phyloP scores from a whole-genome alignment of 2,113 vertebrate species.

The Phrynocephalus versicolor region DNA sequence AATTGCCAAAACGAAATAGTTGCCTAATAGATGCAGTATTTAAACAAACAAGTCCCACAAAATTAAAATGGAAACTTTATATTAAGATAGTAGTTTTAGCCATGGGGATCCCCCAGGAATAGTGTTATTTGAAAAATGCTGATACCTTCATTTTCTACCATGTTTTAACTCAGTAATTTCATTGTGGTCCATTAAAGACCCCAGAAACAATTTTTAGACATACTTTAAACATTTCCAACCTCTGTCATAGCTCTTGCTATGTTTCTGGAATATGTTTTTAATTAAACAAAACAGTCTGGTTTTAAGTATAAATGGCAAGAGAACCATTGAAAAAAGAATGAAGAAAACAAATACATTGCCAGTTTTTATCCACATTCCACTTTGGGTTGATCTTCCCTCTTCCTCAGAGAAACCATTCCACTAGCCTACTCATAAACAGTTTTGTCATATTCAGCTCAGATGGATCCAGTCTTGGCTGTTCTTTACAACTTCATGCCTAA shows the following conservation, averaged over 20 bases:
- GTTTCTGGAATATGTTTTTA: background rate
- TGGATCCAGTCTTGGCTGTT: background rate
- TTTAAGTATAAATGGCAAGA: background rate
- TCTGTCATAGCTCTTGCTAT: background rate
- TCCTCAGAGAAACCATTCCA: background rate
- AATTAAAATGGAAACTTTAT: slow-evolving; percentile 3
- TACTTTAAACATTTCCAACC: background rate
- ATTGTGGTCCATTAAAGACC: slow-evolving; percentile 15
- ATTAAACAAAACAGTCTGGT: background rate
- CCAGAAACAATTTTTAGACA: slow-evolving; percentile 4
- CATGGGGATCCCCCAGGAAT: background rate
- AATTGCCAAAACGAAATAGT: background rate
- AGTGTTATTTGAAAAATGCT: background rate
- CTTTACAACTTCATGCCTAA: too few relatives aligned
- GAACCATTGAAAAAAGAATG: slow-evolving; percentile 10
- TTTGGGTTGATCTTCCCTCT: background rate
- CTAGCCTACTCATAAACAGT: background rate
- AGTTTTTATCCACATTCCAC: background rate
- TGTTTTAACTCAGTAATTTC: slow-evolving; percentile 2
- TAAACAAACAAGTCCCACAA: slow-evolving; percentile 2
- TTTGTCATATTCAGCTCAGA: background rate
- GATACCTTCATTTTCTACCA: slow-evolving; percentile 10
- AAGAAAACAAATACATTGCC: slow-evolving; percentile 1
- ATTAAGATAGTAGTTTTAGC: background rate
- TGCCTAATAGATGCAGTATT: background rate